Evolutionary conservation across 2,113 vertebrate species (phyloP).

Genomic region (Saccopteryx bilineata): DNA sequence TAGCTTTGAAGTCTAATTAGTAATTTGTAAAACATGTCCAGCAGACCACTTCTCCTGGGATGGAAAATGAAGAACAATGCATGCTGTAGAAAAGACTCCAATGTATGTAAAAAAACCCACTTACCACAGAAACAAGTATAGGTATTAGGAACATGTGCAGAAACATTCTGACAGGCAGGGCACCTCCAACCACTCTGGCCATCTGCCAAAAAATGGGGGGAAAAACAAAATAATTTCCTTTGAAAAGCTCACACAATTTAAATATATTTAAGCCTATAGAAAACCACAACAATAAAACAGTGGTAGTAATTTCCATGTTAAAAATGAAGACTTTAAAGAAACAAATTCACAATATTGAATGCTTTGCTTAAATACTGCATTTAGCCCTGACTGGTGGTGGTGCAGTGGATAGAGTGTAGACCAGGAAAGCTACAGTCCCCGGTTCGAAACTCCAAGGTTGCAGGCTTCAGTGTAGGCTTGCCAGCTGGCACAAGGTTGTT

Average conservation of each 20-base stretch:
- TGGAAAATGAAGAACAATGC: not conserved
- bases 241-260: slow-evolving; percentile 7
- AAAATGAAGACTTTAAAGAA: slow-evolving; percentile 37
- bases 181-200: slow-evolving; percentile 96
- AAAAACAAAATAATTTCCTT: slow-evolving; percentile 49
- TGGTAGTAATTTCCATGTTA: slow-evolving; percentile 14
- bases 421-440: too few relatives aligned
- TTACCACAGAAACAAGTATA: slow-evolving; percentile 99
- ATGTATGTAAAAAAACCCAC: slow-evolving; percentile 75
- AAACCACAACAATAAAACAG: slow-evolving; percentile 7
- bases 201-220: slow-evolving; percentile 87
- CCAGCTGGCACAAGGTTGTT: too few relatives aligned
- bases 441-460: too few relatives aligned
- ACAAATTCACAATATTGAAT: slow-evolving; percentile 46
- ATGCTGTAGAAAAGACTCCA: slow-evolving; percentile 3
- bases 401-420: too few relatives aligned
- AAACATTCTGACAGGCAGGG: slow-evolving; percentile 98
- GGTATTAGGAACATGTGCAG: slow-evolving; percentile 90
- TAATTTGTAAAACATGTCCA: slow-evolving; percentile 36
- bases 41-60: not conserved
- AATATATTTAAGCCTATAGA: slow-evolving; percentile 32
- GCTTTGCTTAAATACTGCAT: slow-evolving; percentile 40
- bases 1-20: not conserved
- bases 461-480: too few relatives aligned
- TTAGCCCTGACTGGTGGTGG: not conserved